A percentile compares a stretch with the other conserved stretches of the same genome.
phyloP scores from a whole-genome alignment of 2,888 invertebrate species.

The Drosophila demipolita region DNA sequence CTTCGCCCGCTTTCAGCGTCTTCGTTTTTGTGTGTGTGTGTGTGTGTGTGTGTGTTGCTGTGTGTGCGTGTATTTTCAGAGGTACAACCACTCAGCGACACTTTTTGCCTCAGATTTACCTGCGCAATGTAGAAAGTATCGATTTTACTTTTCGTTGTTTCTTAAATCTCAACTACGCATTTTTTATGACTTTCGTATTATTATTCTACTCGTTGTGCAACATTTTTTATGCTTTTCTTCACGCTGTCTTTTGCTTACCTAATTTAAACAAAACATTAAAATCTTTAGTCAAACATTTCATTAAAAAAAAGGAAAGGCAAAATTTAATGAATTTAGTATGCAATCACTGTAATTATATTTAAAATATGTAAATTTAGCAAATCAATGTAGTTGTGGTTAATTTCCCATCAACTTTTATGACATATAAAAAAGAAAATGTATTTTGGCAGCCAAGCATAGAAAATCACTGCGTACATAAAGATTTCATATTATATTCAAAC shows the following conservation, averaged over 20 bases:
- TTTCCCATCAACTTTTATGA: no score
- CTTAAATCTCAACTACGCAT: conserved; percentile 13
- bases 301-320: not conserved
- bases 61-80: conserved; percentile 12
- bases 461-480: not conserved
- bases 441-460: not conserved
- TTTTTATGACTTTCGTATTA: not conserved
- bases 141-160: conserved; percentile 29
- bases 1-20: conserved; percentile 8
- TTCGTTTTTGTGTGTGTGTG: not conserved
- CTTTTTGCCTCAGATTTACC: conserved; percentile 38
- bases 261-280: not conserved
- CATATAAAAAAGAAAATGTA: not conserved
- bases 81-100: conserved; percentile 25
- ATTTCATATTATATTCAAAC: not conserved
- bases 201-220: not conserved
- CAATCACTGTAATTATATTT: not conserved
- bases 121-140: conserved; percentile 36
- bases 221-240: not conserved
- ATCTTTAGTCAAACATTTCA: not conserved
- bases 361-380: not conserved
- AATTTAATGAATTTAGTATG: not conserved
- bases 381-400: not conserved
- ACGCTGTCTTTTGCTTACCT: not conserved
- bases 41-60: not conserved